phyloP scores from a whole-genome alignment of 2,888 invertebrate genomes.

The Limnephilus rhombicus region DNA sequence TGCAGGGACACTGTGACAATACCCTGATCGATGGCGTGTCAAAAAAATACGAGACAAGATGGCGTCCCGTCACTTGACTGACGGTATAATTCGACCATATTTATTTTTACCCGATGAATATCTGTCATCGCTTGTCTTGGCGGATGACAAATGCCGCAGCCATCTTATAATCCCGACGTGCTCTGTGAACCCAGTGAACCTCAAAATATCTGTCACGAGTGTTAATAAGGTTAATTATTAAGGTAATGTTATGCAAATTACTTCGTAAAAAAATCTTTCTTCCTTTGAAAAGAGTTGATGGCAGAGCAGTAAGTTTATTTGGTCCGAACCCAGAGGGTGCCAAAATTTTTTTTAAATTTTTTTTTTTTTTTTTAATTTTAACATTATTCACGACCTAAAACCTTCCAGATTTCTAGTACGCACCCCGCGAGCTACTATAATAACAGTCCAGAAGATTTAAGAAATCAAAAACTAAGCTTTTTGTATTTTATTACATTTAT shows the following conservation, averaged over 20 bases:
- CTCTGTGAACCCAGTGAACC: neutral
- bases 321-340: no score
- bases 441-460: no score
- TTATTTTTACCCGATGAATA: conserved; percentile 44
- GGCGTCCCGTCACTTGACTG: conserved; percentile 34
- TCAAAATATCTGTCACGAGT: neutral
- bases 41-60: conserved; percentile 43
- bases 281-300: no score
- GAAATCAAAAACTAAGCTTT: no score
- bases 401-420: no score
- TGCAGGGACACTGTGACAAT: conserved; percentile 32
- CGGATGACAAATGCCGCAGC: conserved; percentile 42
- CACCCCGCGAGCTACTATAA: no score
- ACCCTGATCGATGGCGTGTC: conserved; percentile 47
- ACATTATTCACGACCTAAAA: no score
- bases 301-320: no score
- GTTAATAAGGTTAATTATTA: neutral
- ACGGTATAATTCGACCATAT: conserved; percentile 38
- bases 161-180: conserved; percentile 17
- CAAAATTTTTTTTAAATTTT: no score
- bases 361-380: no score
- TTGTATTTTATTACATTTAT: no score
- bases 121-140: conserved; percentile 35
- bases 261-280: neutral
- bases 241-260: neutral